A percentile compares a stretch with the other conserved stretches of the same genome.
Evolutionary conservation across 2,113 vertebrate species (phyloP).

Genomic region (Hemiprocne comata): DNA sequence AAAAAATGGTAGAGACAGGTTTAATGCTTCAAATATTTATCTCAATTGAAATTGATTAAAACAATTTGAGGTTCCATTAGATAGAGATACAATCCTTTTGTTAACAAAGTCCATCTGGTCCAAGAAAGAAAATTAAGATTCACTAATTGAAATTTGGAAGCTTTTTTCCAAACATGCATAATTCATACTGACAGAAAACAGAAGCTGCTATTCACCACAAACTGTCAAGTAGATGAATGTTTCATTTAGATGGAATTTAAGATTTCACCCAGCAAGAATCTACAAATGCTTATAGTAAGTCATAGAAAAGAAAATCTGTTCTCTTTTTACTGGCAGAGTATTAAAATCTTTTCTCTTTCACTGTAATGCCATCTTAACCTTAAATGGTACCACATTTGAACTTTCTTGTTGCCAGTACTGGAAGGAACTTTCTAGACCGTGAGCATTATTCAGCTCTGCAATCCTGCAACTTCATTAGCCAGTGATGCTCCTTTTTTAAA

Average conservation of each 20-base stretch:
- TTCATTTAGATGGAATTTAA: slow-evolving; percentile 77
- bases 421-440: neutral
- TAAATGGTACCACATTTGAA: slow-evolving; percentile 9
- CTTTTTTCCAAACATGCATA: slow-evolving; percentile 75
- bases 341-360: slow-evolving; percentile 33
- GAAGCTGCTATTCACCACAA: slow-evolving; percentile 76
- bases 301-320: slow-evolving; percentile 59
- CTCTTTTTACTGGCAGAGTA: slow-evolving; percentile 1
- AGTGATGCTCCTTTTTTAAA: neutral
- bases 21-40: slow-evolving; percentile 75
- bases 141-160: slow-evolving; percentile 74
- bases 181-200: slow-evolving; percentile 79
- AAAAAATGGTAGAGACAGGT: slow-evolving; percentile 53
- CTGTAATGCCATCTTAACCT: slow-evolving; percentile 29
- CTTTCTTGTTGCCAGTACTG: neutral
- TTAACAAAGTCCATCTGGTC: slow-evolving; percentile 74
- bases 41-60: slow-evolving; percentile 74
- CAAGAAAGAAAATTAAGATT: slow-evolving; percentile 73
- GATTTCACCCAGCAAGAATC: slow-evolving; percentile 70
- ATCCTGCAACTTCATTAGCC: neutral
- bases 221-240: slow-evolving; percentile 75
- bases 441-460: neutral
- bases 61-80: slow-evolving; percentile 70
- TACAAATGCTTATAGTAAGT: slow-evolving; percentile 57
- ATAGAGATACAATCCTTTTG: slow-evolving; percentile 63